Conservation (phyloP, 2,797 vertebrate genomes). For the Pangasius sanitwongsei region DNA sequence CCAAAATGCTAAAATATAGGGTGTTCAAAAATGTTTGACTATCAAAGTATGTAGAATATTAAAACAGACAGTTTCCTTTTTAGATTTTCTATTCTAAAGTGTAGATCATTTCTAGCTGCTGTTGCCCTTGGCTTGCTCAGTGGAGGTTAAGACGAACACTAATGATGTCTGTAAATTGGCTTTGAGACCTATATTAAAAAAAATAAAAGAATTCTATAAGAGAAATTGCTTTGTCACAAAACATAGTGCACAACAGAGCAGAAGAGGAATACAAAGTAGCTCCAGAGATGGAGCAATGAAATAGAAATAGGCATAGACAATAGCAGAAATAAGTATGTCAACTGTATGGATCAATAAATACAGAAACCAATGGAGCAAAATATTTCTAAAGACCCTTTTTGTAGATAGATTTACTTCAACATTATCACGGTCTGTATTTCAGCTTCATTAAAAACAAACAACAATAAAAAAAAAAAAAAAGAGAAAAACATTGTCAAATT, state of each 20-base stretch:
- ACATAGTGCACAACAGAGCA: background rate
- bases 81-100: conserved; percentile 2
- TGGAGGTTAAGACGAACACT: background rate
- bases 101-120: conserved; percentile 1
- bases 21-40: background rate
- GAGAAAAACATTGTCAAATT: background rate
- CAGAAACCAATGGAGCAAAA: background rate
- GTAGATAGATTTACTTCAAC: background rate
- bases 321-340: background rate
- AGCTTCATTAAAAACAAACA: background rate
- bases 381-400: background rate
- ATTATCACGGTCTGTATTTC: background rate
- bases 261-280: background rate
- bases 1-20: background rate
- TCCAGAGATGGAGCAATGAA: background rate
- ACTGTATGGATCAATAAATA: background rate
- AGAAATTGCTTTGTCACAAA: background rate
- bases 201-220: background rate
- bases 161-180: conserved; percentile 3
- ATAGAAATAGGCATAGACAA: background rate
- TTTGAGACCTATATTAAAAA: background rate
- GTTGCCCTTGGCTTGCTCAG: background rate
- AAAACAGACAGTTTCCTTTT: background rate
- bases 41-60: background rate
- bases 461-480: background rate